A percentile compares a stretch with the other conserved stretches of the same genome.
Evolutionary conservation across 2,113 vertebrate genomes (phyloP).

Genomic region (Scortum barcoo): DNA sequence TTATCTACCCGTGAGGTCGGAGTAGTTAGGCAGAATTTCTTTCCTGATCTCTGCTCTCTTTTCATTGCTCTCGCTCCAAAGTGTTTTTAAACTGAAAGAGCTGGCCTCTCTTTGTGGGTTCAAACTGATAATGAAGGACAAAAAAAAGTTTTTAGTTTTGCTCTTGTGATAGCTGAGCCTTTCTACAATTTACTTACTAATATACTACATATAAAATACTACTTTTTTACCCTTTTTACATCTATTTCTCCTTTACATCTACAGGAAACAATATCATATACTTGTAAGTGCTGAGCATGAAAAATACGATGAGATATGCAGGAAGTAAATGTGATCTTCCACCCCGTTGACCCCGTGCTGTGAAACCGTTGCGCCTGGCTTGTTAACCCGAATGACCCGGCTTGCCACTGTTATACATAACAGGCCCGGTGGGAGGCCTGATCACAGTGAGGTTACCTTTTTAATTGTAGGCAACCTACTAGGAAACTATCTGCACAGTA

Average conservation of each 20-base stretch:
- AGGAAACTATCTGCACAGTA: background rate
- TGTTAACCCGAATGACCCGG: slow-evolving; percentile 7
- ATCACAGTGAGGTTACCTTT: background rate
- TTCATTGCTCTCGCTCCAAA: slow-evolving; percentile 2
- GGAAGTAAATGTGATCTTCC: background rate
- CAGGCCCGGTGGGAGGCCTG: slow-evolving; percentile 6
- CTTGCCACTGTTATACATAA: background rate
- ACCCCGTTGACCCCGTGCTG: background rate
- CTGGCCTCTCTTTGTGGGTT: background rate
- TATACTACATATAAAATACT: background rate
- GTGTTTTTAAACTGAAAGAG: slow-evolving; percentile 22
- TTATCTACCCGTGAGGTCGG: slow-evolving; percentile 37
- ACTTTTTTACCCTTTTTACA: background rate
- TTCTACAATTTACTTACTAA: background rate
- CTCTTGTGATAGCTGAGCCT: background rate
- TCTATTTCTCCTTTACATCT: too few relatives aligned
- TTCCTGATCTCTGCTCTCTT: slow-evolving; percentile 5
- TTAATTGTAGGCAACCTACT: background rate
- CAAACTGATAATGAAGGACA: slow-evolving; percentile 21
- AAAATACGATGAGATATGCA: background rate
- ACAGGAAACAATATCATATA: background rate
- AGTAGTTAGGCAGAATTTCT: slow-evolving; percentile 14
- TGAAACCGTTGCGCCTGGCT: background rate
- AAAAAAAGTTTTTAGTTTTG: background rate
- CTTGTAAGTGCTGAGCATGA: background rate